Percentiles rank a stretch among this genome's conserved stretches.
Conservation (phyloP, 2,113 vertebrate species). For the Amia ocellicauda region DNA sequence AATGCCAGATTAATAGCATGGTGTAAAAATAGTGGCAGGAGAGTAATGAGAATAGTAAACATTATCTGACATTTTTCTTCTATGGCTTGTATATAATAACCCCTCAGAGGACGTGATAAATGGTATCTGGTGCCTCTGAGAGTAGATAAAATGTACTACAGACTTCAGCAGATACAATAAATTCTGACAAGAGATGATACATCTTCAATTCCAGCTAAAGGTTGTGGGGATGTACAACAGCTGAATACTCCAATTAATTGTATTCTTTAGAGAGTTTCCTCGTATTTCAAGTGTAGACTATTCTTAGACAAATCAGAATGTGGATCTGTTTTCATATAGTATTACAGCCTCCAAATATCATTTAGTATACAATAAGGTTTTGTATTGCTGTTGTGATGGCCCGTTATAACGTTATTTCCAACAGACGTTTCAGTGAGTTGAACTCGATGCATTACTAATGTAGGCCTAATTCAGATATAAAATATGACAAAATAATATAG, state of each 20-base stretch:
- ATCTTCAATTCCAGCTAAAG: background rate
- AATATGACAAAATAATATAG: too few species aligned
- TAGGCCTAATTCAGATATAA: too few species aligned
- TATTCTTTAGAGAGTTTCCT: background rate
- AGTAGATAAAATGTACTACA: background rate
- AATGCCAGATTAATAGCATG: too few species aligned
- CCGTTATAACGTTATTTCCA: too few species aligned
- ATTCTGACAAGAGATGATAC: constrained; percentile 8
- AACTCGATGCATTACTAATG: too few species aligned
- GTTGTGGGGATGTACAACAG: background rate
- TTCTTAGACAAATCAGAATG: too few species aligned
- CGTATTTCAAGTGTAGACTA: background rate
- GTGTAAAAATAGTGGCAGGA: background rate
- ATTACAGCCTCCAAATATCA: too few species aligned
- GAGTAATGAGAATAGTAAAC: background rate
- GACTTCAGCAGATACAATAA: background rate
- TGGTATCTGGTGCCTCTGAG: background rate
- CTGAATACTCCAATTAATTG: background rate
- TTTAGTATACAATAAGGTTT: too few species aligned
- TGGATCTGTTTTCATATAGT: too few species aligned
- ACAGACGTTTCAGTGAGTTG: too few species aligned
- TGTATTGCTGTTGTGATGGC: too few species aligned
- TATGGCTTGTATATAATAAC: background rate
- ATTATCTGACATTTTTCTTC: background rate
- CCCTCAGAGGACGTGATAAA: background rate